phyloP scores from a whole-genome alignment of 2,888 invertebrate species.

The Aquatica leii region DNA sequence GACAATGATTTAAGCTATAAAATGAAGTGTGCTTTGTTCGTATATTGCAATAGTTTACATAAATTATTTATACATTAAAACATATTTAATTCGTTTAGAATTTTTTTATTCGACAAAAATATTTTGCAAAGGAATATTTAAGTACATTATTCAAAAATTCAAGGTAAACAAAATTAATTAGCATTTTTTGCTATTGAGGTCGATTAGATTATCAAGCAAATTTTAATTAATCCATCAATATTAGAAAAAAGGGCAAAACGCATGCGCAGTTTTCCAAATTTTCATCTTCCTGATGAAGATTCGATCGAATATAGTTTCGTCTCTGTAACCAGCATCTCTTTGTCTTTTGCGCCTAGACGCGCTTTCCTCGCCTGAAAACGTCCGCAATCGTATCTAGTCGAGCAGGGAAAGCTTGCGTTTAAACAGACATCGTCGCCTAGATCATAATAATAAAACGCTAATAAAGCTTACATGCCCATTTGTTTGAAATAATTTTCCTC shows the following conservation, averaged over 20 bases:
- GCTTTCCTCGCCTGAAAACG: slow-evolving; percentile 37
- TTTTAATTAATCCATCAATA: not conserved
- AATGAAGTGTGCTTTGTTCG: no score
- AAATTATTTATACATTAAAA: no score
- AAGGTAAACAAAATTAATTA: no score
- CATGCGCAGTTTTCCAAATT: slow-evolving; percentile 24
- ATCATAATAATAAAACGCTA: slow-evolving; percentile 43
- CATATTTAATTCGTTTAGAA: no score
- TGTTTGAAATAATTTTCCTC: no score
- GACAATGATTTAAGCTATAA: no score
- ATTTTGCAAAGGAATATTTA: no score
- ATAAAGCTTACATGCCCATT: slow-evolving; percentile 17
- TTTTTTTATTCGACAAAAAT: no score
- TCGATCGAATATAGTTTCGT: slow-evolving; percentile 37
- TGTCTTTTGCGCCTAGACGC: slow-evolving; percentile 32
- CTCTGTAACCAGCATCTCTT: slow-evolving; percentile 41
- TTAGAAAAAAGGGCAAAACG: slow-evolving; percentile 7
- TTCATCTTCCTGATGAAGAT: slow-evolving; percentile 32
- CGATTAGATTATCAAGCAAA: no score
- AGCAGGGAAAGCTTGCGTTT: slow-evolving; percentile 34
- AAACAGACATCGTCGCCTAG: slow-evolving; percentile 35
- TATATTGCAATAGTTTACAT: no score
- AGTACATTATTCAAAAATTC: no score
- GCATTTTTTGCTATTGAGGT: no score
- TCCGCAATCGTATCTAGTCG: slow-evolving; percentile 34